phyloP scores from a whole-genome alignment of 2,113 vertebrate species.

The Muntiacus reevesi region DNA sequence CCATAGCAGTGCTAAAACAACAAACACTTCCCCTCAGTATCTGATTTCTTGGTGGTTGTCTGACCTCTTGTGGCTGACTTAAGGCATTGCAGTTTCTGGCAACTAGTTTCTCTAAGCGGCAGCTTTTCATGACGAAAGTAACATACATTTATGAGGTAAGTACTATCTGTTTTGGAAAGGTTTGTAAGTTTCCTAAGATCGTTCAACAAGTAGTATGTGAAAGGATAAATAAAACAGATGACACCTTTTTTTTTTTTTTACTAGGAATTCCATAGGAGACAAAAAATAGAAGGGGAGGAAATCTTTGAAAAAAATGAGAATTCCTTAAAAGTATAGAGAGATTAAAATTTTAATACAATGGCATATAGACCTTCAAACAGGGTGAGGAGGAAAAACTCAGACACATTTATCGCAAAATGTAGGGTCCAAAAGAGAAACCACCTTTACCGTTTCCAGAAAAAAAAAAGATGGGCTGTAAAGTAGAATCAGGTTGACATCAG shows the following conservation, averaged over 20 bases:
- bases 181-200: not conserved
- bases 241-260: not conserved
- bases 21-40: not conserved
- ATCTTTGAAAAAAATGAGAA: not conserved
- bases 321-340: not conserved
- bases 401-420: not conserved
- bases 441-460: not conserved
- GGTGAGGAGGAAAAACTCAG: not conserved
- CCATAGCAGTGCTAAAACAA: not conserved
- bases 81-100: not conserved
- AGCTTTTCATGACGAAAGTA: not conserved
- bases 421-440: not conserved
- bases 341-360: not conserved
- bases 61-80: constrained; percentile 11
- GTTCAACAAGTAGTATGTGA: not conserved
- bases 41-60: not conserved
- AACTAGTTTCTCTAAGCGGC: not conserved
- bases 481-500: not conserved
- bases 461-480: not conserved
- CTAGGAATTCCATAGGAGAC: not conserved
- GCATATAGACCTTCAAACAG: not conserved
- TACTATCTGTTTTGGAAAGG: not conserved
- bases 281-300: not conserved
- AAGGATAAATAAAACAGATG: not conserved
- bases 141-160: not conserved